Evolutionary conservation across 1,140 invertebrate species (phyloP).

Genomic region (Zaprionus camerounensis): DNA sequence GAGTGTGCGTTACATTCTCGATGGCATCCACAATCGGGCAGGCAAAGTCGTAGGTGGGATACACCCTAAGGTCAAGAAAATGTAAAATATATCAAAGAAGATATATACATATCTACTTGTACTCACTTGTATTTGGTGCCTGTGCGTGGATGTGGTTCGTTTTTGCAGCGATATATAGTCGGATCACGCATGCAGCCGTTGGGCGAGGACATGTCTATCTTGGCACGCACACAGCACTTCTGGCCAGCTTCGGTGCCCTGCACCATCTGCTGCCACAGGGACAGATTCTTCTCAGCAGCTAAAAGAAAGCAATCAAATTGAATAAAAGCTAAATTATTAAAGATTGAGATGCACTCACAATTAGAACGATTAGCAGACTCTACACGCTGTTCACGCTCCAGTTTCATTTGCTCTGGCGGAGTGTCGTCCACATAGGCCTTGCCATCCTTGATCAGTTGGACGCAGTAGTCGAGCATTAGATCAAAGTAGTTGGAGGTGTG

Average conservation of each 20-base stretch:
- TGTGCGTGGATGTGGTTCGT: conserved; percentile 96
- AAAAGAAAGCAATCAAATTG: conserved; percentile 25
- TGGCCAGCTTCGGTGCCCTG: conserved; percentile 91
- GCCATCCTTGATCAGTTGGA: conserved; percentile 93
- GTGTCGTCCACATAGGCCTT: conserved; percentile 99
- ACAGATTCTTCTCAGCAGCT: conserved; percentile 94
- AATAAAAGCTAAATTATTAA: background rate
- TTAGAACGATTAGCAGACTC: conserved; percentile 95
- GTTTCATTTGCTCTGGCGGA: conserved; percentile 96
- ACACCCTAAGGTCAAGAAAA: conserved; percentile 89
- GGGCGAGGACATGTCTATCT: conserved; percentile 98
- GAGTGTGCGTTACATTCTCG: conserved; percentile 98
- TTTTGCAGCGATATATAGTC: conserved; percentile 99
- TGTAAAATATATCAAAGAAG: background rate
- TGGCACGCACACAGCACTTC: conserved; percentile 97
- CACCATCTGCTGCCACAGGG: conserved; percentile 98
- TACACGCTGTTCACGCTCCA: conserved; percentile 94
- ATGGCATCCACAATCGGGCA: conserved; percentile 99
- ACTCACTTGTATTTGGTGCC: conserved; percentile 97
- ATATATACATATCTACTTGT: background rate
- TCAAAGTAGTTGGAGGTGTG: conserved; percentile 99
- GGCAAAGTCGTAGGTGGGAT: conserved; percentile 99
- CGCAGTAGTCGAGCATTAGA: conserved; percentile 94
- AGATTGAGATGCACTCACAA: conserved; percentile 86
- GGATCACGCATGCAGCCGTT: conserved; percentile 99